Percentiles rank a stretch among this genome's conserved stretches.
Conservation (phyloP, 2,113 vertebrate genomes). For the Megalops atlanticus region DNA sequence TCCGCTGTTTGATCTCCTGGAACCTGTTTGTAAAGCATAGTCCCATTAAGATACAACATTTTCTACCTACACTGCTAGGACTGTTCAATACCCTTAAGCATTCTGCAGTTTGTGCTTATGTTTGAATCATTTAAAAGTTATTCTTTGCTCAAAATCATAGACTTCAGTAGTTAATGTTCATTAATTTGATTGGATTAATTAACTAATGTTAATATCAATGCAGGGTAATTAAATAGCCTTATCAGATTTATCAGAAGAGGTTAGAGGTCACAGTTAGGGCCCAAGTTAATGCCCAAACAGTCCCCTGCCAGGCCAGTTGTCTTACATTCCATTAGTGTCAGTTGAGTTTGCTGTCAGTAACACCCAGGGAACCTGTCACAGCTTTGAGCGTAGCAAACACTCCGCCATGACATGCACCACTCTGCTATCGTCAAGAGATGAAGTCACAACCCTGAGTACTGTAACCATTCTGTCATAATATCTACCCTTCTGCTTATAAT, state of each 20-base stretch:
- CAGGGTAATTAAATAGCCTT: background rate
- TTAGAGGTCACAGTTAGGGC: conserved; percentile 20
- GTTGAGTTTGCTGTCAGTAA: background rate
- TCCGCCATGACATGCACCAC: background rate
- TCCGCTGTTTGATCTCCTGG: background rate
- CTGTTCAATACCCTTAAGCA: no score
- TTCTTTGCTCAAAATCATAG: no score
- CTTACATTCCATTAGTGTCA: conserved; percentile 6
- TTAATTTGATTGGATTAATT: background rate
- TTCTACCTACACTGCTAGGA: no score
- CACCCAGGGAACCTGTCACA: conserved; percentile 29
- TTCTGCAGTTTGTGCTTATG: no score
- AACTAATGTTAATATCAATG: conserved; percentile 1
- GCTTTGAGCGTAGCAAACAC: background rate
- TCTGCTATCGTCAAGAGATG: background rate
- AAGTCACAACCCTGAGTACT: background rate
- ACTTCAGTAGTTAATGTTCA: no score
- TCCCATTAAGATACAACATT: no score
- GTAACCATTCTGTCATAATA: no score
- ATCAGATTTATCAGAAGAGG: background rate
- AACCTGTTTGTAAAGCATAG: background rate
- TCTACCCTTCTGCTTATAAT: background rate
- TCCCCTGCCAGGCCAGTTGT: conserved; percentile 22
- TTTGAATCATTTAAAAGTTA: no score
- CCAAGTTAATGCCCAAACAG: conserved; percentile 5